phyloP scores from a whole-genome alignment of 1,140 invertebrate genomes.

The Trichonephila clavipes region DNA sequence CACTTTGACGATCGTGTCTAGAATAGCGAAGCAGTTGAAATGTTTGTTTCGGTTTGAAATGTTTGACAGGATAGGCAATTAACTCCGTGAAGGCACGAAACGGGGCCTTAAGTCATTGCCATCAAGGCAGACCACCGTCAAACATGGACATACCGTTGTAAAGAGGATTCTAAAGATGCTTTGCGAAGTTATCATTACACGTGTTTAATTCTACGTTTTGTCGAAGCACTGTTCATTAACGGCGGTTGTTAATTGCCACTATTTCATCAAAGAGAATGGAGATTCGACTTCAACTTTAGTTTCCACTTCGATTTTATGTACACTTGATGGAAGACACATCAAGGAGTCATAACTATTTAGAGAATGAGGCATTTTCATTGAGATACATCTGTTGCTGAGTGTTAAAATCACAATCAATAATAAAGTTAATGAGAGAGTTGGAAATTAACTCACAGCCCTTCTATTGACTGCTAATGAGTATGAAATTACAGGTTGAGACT shows the following conservation, averaged over 20 bases:
- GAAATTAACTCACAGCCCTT: conserved; percentile 16
- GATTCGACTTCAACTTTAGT: conserved; percentile 16
- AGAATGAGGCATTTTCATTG: neutral
- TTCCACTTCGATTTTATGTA: conserved; percentile 21
- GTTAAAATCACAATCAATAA: conserved; percentile 43
- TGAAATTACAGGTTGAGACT: conserved; percentile 35
- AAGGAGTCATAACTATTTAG: conserved; percentile 38
- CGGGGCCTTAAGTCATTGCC: conserved; percentile 45
- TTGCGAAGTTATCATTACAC: conserved; percentile 61
- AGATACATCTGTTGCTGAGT: conserved; percentile 40
- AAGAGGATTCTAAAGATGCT: conserved; percentile 59
- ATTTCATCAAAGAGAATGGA: conserved; percentile 20
- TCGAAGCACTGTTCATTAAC: conserved; percentile 32
- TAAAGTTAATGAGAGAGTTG: conserved; percentile 37
- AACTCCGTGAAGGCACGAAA: conserved; percentile 53
- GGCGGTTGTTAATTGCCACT: conserved; percentile 58
- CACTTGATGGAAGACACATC: conserved; percentile 8
- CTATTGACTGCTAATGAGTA: conserved; percentile 45
- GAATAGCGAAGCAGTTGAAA: conserved; percentile 58
- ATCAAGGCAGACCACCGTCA: conserved; percentile 51
- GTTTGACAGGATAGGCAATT: conserved; percentile 73
- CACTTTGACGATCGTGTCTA: conserved; percentile 65
- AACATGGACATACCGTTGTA: conserved; percentile 53
- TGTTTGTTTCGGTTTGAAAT: conserved; percentile 73
- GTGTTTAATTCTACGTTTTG: conserved; percentile 69